Evolutionary conservation across 92 coral and sea anemone genomes (phyloP), one percentile per base, ranked within the genome.

Genomic region (Desmophyllum pertusum): DNA sequence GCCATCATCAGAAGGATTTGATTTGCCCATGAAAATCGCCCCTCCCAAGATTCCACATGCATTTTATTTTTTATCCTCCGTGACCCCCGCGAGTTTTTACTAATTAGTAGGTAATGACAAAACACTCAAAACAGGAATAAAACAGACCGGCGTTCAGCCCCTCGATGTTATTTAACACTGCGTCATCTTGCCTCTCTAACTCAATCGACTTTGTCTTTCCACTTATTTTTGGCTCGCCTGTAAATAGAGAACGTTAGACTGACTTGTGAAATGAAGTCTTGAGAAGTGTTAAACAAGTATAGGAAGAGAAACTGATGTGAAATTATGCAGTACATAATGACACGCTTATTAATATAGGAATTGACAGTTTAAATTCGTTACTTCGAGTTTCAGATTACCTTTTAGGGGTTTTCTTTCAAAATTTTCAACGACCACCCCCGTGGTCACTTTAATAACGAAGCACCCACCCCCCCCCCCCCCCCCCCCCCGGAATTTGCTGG

Each of bases 151-250:
- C 41, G 3, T 79, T 65, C 75, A 79, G 46, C 33, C 75, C 64
- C 48, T 79, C 75, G n/a, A 79, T 79, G 42, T 42, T 65, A 48
- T 43, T 79, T 46, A 79, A 50, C n/a, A 79, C 74, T 31, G 84
- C 63, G 7, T 79, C 84, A 45, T 65, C 84, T 43, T 65, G 64
- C 43, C 9, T 67, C 35, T 66, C 75, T 18, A 41, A 27, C 10
- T 5, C 31, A 77, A 27, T 15, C 4, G 39, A 1, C 29, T 39
- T 77, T 0, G 38, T 57, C 25, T 40, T 37, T 25, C 40, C 70
- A 61, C 1, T 19, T 41, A 7, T 57, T 5, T 23, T n/a, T 57
- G 70, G 27, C 1, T 57, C 38, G 38, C 81, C 81, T 77, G 81
- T 57, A 17, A 77, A 6, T 21, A 5, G 70, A 77, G 10, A 51